phyloP scores from a whole-genome alignment of 2,113 vertebrate species.

The Grus americana region DNA sequence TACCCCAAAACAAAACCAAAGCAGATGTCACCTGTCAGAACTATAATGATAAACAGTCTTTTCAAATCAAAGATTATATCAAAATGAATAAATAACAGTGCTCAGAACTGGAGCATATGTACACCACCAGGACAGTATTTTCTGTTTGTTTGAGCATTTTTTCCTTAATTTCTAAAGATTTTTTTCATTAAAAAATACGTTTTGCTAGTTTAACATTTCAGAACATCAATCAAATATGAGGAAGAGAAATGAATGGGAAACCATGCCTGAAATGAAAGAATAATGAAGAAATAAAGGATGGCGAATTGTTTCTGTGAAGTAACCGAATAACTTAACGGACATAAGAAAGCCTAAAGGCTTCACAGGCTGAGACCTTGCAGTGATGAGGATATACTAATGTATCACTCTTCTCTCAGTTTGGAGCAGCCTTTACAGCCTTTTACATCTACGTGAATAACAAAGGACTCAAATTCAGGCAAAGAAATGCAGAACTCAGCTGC shows the following conservation, averaged over 20 bases:
- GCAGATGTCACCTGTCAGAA: not conserved
- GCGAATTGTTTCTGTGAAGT: fast-evolving
- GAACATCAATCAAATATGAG: not conserved
- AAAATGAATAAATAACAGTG: not conserved
- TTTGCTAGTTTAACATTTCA: not conserved
- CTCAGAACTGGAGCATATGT: not conserved
- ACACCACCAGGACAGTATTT: not conserved
- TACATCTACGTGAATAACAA: not conserved
- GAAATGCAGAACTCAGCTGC: not conserved
- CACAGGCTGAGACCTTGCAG: not conserved
- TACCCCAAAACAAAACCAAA: not conserved
- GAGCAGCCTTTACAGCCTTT: not conserved
- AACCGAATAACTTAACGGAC: not conserved
- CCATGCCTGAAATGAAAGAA: not conserved
- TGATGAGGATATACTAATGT: not conserved
- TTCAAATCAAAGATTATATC: not conserved
- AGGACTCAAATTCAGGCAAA: not conserved
- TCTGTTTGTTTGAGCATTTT: no score
- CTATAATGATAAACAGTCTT: not conserved
- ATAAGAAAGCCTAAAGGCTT: not conserved
- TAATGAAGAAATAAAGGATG: not conserved
- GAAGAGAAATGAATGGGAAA: not conserved
- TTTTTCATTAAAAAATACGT: not conserved
- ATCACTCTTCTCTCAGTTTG: not conserved
- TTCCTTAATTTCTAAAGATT: not conserved